A percentile compares a stretch with the other conserved stretches of the same genome.
Evolutionary conservation across 2,797 vertebrate species (phyloP).

Genomic region (Schizopygopsis pylzovi): DNA sequence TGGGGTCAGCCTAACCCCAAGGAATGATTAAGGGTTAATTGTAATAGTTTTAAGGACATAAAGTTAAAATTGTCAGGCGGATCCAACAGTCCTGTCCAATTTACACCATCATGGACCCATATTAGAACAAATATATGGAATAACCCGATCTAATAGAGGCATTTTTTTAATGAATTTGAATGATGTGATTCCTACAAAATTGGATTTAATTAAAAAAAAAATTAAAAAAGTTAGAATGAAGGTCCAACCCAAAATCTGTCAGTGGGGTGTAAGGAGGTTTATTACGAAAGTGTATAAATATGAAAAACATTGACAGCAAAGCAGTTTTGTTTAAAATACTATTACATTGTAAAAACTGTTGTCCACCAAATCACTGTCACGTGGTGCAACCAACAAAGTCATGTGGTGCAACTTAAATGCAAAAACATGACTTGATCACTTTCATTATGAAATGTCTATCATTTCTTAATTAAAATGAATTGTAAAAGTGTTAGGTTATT

Average conservation of each 20-base stretch:
- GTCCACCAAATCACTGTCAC: neutral
- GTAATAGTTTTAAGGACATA: neutral
- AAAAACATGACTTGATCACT: neutral
- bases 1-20: too few species aligned
- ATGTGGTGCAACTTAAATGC: neutral
- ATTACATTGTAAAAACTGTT: neutral
- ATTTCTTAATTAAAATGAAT: neutral
- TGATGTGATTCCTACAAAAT: neutral
- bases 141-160: neutral
- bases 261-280: neutral
- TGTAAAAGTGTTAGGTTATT: neutral
- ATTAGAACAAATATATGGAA: neutral
- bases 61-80: neutral
- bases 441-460: neutral
- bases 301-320: neutral
- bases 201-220: neutral
- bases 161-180: neutral
- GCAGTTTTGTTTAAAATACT: neutral
- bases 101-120: neutral
- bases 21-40: neutral
- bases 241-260: neutral
- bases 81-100: neutral
- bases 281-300: neutral
- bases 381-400: neutral
- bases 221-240: neutral